Evolutionary conservation across 2,888 invertebrate species (phyloP).

Genomic region (Apotomis capreana): DNA sequence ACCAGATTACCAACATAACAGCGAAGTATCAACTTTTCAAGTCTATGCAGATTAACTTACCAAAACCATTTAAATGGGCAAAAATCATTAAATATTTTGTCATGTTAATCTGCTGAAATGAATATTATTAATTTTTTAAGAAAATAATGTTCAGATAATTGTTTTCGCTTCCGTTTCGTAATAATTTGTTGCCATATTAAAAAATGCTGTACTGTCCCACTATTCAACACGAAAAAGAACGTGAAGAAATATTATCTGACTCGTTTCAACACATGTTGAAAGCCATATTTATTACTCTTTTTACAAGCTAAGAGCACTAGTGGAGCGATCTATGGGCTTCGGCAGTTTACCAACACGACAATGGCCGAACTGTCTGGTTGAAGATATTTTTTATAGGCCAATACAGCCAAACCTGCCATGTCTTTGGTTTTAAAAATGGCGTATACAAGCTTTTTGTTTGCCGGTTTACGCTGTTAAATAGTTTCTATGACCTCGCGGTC

Average conservation of each 20-base stretch:
- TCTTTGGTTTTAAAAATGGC: conserved; percentile 85
- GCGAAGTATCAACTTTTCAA: neutral
- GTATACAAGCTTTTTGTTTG: conserved; percentile 85
- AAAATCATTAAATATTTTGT: neutral
- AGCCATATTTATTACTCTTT: conserved; percentile 80
- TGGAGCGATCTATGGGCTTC: conserved; percentile 82
- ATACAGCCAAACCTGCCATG: conserved; percentile 81
- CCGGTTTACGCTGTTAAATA: conserved; percentile 83
- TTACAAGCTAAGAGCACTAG: conserved; percentile 79
- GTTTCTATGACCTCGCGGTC: conserved; percentile 73
- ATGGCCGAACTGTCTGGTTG: conserved; percentile 81
- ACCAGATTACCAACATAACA: neutral
- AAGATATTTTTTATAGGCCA: conserved; percentile 83
- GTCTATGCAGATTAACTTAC: neutral
- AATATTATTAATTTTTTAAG: too few relatives aligned
- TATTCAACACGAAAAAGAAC: conserved; percentile 33
- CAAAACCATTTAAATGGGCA: neutral
- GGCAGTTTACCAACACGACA: conserved; percentile 84
- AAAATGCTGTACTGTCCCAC: conserved; percentile 52
- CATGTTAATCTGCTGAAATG: too few relatives aligned
- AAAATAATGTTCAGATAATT: too few relatives aligned
- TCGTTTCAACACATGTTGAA: conserved; percentile 80
- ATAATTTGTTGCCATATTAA: conserved; percentile 61
- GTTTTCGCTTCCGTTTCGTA: conserved; percentile 26
- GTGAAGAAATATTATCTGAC: conserved; percentile 69